Evolutionary conservation across 1,140 invertebrate species (phyloP).

Genomic region (Drosophila hydei): DNA sequence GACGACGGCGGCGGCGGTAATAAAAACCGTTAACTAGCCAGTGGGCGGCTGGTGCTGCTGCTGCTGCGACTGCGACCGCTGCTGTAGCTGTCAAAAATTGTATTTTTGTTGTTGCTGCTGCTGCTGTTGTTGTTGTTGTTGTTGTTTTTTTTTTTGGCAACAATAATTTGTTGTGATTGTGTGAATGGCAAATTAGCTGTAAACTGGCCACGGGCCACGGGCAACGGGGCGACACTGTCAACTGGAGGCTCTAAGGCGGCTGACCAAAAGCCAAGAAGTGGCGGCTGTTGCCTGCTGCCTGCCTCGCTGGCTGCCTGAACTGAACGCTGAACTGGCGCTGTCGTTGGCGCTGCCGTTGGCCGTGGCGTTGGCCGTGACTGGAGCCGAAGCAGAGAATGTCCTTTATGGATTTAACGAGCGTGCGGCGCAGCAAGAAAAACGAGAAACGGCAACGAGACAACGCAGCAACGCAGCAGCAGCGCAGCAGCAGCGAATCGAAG

Average conservation of each 20-base stretch:
- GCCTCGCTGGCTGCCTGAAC: constrained; percentile 45
- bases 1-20: constrained; percentile 28
- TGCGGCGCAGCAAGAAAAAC: constrained; percentile 38
- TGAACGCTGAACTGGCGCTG: constrained; percentile 28
- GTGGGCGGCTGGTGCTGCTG: constrained; percentile 24
- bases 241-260: constrained; percentile 35
- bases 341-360: constrained; percentile 31
- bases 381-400: constrained; percentile 63
- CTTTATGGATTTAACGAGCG: constrained; percentile 67
- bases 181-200: constrained; percentile 62
- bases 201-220: constrained; percentile 36
- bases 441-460: constrained; percentile 27
- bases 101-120: no score
- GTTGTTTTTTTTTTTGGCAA: constrained; percentile 27
- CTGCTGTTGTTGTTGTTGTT: no score
- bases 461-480: constrained; percentile 32
- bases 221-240: constrained; percentile 23
- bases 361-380: constrained; percentile 42
- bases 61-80: constrained; percentile 13
- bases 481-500: constrained; percentile 59
- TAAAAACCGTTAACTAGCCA: constrained; percentile 45
- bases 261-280: constrained; percentile 39
- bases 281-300: constrained; percentile 49
- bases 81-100: constrained; percentile 27
- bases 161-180: constrained; percentile 54